phyloP scores from a whole-genome alignment of 2,888 invertebrate species.

The Melinaea marsaeus region DNA sequence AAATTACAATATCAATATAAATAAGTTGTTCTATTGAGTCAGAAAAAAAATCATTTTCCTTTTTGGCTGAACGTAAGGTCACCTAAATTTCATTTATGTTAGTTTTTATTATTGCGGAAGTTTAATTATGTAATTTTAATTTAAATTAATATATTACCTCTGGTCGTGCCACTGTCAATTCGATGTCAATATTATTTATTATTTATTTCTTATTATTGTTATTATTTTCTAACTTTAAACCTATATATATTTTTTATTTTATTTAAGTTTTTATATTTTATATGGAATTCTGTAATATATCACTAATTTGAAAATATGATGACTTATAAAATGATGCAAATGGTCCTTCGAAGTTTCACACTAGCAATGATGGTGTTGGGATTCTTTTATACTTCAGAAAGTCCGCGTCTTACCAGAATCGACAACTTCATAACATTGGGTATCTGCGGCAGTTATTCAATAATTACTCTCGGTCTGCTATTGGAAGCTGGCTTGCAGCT shows the following conservation, averaged over 20 bases:
- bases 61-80: too few species aligned
- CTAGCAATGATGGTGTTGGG: conserved; percentile 43
- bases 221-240: not conserved
- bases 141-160: too few species aligned
- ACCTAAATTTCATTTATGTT: too few species aligned
- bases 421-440: conserved; percentile 48
- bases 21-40: too few species aligned
- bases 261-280: not conserved
- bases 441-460: conserved; percentile 44
- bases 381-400: conserved; percentile 47
- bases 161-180: too few species aligned
- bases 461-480: conserved; percentile 49
- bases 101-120: too few species aligned
- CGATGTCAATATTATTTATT: too few species aligned
- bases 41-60: too few species aligned
- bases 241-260: not conserved
- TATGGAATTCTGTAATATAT: not conserved
- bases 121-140: too few species aligned
- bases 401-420: conserved; percentile 33
- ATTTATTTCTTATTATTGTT: too few species aligned
- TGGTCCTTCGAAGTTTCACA: conserved; percentile 46
- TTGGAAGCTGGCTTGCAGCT: conserved; percentile 47
- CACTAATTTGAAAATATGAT: conserved; percentile 32
- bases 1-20: too few species aligned
- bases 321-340: conserved; percentile 43